Conservation (phyloP, 92 coral and sea anemone species). For the Pocillopora meandrina region DNA sequence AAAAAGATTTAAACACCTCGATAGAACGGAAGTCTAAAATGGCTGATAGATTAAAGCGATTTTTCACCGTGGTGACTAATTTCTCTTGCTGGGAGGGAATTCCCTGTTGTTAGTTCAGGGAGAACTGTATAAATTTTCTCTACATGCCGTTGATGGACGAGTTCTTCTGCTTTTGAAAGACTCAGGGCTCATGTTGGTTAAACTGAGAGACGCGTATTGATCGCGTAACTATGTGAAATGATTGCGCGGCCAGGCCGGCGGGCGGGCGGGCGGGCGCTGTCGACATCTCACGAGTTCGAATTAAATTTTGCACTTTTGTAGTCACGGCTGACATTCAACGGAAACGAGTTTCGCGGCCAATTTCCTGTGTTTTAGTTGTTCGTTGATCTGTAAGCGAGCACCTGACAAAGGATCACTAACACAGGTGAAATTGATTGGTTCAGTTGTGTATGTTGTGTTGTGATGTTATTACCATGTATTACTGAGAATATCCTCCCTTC, state of each 20-base stretch:
- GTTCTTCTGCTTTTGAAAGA: conserved; percentile 10
- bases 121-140: conserved; percentile 24
- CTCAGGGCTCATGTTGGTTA: neutral
- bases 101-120: conserved; percentile 17
- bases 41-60: neutral
- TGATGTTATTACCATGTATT: conserved; percentile 70
- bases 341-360: conserved; percentile 85
- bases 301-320: conserved; percentile 67
- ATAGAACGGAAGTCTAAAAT: conserved; percentile 26
- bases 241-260: neutral
- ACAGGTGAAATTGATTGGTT: conserved; percentile 91
- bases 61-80: neutral
- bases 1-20: neutral
- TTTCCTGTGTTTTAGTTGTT: conserved; percentile 90
- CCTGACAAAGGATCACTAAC: conserved; percentile 74
- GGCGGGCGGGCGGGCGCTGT: neutral
- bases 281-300: conserved; percentile 39
- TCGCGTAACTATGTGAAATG: no score
- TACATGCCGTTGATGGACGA: conserved; percentile 26
- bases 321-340: conserved; percentile 71
- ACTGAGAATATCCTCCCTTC: conserved; percentile 41
- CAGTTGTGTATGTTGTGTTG: conserved; percentile 77
- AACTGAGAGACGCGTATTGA: no score
- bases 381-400: conserved; percentile 68
- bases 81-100: neutral